Evolutionary conservation across 2,113 vertebrate genomes (phyloP), one percentile per base, ranked within the genome.

Genomic region (Poecile atricapillus): DNA sequence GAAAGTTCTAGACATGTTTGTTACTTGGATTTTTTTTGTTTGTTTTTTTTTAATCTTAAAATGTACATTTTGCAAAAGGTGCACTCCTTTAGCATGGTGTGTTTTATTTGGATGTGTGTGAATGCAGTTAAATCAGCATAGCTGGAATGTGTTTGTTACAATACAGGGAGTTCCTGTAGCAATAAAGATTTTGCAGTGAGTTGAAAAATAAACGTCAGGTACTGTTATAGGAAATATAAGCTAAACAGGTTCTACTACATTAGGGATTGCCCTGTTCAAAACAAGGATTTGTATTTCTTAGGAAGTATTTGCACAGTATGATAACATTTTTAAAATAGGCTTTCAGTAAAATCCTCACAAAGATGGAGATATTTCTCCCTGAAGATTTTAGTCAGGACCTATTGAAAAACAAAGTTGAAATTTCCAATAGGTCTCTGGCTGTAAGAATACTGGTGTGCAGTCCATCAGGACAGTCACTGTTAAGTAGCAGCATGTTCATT

Each of bases 401-500:
- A 83, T 92, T 90, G 76, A 91, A 94, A 95, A 75, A 43, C 20
- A 30, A 93, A 95, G 73, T 78, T 50, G 52, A 64, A 71, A 17
- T 27, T 84, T 87, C 11, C 81, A 23, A 14, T 33, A 44, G n/a
- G 4, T 41, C 79, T 65, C n/a, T 41, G 35, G 43, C 13, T 50
- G 46, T 33, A 63, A 83, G 77, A 87, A 69, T 31, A 62, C 15
- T 62, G 35, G 25, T 84, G 5, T 76, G 58, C 18, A 60, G 25
- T n/a, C 56, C 33, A 67, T 77, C 15, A 62, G 68, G 60, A 47
- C 15, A 37, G 56, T 37, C 44, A 65, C 44, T 79, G 64, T 46
- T 77, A 87, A 83, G 39, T 55, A 60, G 63, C 71, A 92, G 37
- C 20, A 23, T 35, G 58, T 30, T 52, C 46, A 67, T 23, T 77